Base-by-base conservation (phyloP, 2,888 invertebrate species). In the Diloba caeruleocephala region DNA sequence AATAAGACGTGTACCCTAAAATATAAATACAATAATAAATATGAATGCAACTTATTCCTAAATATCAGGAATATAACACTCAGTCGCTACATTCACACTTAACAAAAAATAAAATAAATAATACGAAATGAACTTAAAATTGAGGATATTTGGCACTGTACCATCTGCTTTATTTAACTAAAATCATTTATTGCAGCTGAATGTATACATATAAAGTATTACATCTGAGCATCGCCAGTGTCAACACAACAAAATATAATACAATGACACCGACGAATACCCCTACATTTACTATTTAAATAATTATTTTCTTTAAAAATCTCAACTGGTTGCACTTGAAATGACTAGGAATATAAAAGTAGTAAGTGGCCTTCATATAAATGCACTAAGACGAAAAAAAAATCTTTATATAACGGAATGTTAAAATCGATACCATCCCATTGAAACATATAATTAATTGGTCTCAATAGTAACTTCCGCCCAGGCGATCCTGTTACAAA, bases 111-210 rank as follows among this genome's bases (percentile, higher is more conserved):
- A 78, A 76, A 81, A 83, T 82, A 84, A 84, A 85, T 85, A 86
- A 89, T 85, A 90, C 87, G 78, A 87, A 85, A 86, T 88, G 87
- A 88, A 89, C 89, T 86, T 87, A 91, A 82, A 79, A 81, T 84
- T 89, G 89, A 92, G 85, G 90, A 85, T 93, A 92, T 94, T 94
- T 94, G 94, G 94, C 93, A 94, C 93, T 89, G 89, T 87, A 92
- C 91, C 89, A 87, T 88, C 87, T 82, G 83, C 78, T 76, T 76
- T 77, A 76, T 74, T 76, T 73, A 73, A 81, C 78, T 79, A 76
- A 82, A 76, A 81, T 73, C 79, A 67, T 76, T 63, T 84, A 84
- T 85, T 87, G 85, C 87, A 84, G 77, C 72, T 78, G 81, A 82
- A 77, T 75, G 71, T 77, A 64, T 54, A 72, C 62, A 57, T 75